Conservation (phyloP, 2,797 vertebrate genomes). For the Yasuhikotakia modesta region DNA sequence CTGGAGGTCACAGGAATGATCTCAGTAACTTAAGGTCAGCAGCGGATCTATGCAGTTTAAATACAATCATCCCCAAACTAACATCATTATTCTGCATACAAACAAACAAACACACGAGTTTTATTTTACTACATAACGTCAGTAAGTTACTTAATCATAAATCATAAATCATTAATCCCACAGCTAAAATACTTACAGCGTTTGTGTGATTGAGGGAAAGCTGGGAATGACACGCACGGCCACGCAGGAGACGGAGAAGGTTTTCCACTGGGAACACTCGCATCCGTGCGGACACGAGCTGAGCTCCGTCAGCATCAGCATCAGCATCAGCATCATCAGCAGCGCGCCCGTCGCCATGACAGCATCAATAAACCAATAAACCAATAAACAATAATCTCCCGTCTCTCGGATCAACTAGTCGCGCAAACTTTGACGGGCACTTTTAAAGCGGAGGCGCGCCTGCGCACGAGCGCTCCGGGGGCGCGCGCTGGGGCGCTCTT, state of each 20-base stretch:
- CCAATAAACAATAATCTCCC: no score
- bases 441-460: neutral
- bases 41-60: no score
- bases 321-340: constrained; percentile 64
- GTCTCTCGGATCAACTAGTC: neutral
- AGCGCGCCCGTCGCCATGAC: constrained; percentile 62
- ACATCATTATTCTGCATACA: no score
- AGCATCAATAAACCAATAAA: neutral
- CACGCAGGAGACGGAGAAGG: constrained; percentile 85
- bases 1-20: no score
- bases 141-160: no score
- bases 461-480: constrained; percentile 50
- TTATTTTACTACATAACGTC: no score
- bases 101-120: no score
- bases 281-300: constrained; percentile 77
- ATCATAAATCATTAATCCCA: no score
- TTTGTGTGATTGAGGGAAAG: constrained; percentile 85
- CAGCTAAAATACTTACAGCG: constrained; percentile 94
- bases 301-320: constrained; percentile 61
- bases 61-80: no score
- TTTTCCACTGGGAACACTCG: constrained; percentile 84
- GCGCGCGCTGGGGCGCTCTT: constrained; percentile 56
- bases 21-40: no score
- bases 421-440: neutral
- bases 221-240: constrained; percentile 82